These are phyloP conservation scores for Helicoverpa zea DNA, from an alignment of 1,140 invertebrate genomes.

Conservation along the genomic window DNA sequence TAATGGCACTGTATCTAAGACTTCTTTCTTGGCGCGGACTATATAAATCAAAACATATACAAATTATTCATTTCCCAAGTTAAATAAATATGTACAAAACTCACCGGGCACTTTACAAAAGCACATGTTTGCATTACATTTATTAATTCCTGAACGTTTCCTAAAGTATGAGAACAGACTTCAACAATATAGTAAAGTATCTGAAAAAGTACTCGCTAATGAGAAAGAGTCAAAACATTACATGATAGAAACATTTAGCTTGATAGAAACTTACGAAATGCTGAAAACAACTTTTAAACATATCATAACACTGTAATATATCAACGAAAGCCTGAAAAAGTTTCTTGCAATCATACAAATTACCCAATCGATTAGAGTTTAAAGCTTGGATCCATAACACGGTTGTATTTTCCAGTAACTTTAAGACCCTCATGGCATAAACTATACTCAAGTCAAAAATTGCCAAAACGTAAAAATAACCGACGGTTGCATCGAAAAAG, in stretches of 20 bases:
- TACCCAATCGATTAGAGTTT: not conserved
- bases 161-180: not conserved
- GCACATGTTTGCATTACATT: too few relatives aligned
- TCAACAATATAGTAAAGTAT: not conserved
- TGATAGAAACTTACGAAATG: not conserved
- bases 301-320: constrained; percentile 7
- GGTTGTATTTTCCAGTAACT: not conserved
- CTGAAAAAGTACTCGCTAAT: not conserved
- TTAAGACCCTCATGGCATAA: not conserved
- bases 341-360: not conserved
- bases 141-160: not conserved
- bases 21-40: too few relatives aligned
- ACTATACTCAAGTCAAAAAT: not conserved
- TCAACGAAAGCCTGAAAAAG: not conserved
- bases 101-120: too few relatives aligned
- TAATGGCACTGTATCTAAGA: too few relatives aligned
- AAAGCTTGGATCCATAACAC: not conserved
- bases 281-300: not conserved
- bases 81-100: too few relatives aligned
- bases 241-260: too few relatives aligned
- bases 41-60: too few relatives aligned
- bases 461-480: not conserved
- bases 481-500: too few relatives aligned
- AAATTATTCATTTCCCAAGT: too few relatives aligned
- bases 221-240: not conserved